phyloP scores from a whole-genome alignment of 2,113 vertebrate genomes.

The Anhinga anhinga region DNA sequence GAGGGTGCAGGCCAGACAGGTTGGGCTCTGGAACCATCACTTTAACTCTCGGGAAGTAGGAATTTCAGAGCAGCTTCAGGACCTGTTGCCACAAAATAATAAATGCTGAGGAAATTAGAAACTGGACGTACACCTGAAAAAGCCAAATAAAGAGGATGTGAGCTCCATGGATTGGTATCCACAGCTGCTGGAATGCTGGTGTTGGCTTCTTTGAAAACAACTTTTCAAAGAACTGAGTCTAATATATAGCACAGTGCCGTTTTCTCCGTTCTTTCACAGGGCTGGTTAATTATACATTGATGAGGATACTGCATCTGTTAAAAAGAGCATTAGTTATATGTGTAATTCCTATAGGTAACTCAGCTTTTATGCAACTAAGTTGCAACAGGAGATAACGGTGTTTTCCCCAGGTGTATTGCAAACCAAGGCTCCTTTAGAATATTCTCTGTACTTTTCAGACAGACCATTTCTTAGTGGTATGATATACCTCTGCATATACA shows the following conservation, averaged over 20 bases:
- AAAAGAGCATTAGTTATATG: neutral
- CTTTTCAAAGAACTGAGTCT: neutral
- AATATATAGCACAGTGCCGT: neutral
- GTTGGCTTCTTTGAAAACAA: neutral
- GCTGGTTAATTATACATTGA: neutral
- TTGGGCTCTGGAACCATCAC: neutral
- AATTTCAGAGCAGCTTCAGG: neutral
- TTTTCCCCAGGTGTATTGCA: neutral
- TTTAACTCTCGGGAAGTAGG: neutral
- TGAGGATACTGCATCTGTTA: neutral
- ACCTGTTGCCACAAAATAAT: neutral
- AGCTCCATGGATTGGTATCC: neutral
- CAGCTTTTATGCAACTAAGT: neutral
- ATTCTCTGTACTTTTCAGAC: neutral
- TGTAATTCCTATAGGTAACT: neutral
- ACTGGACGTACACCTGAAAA: neutral
- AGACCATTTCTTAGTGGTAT: neutral
- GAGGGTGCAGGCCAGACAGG: neutral
- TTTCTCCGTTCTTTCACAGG: neutral
- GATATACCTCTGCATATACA: neutral
- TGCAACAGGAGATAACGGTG: neutral
- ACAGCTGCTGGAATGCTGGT: neutral
- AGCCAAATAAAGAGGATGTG: neutral
- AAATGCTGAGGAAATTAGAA: neutral
- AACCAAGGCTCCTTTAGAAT: neutral